These are phyloP conservation scores for Rhopalosiphum padi DNA, from an alignment of 1,140 invertebrate genomes.

Conservation along the genomic window DNA sequence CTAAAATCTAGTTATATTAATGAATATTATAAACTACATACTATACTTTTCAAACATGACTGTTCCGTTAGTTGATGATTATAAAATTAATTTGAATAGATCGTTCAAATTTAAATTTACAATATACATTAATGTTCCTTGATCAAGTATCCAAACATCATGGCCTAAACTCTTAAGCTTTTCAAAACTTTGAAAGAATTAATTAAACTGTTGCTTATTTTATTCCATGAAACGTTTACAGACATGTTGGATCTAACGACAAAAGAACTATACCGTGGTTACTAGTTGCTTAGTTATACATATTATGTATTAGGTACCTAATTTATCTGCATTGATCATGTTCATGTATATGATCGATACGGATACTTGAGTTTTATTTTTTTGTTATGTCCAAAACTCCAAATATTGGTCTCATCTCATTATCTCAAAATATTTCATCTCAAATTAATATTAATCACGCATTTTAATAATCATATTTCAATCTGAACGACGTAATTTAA, in stretches of 20 bases:
- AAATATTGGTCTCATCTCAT: no score
- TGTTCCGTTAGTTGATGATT: background rate
- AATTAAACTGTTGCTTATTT: background rate
- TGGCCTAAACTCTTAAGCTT: no score
- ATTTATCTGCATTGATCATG: no score
- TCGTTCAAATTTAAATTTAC: background rate
- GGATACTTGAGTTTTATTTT: no score
- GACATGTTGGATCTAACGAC: background rate
- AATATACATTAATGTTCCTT: background rate
- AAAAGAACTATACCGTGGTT: background rate
- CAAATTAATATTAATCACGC: no score
- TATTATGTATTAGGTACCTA: no score
- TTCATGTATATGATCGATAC: no score
- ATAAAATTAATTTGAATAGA: background rate
- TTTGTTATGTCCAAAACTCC: no score
- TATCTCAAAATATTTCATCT: no score
- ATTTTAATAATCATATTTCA: no score
- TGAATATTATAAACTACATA: background rate
- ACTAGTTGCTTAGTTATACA: no score
- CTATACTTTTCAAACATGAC: background rate
- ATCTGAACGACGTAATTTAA: no score
- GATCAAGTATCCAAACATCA: background rate
- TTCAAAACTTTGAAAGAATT: background rate
- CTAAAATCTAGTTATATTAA: background rate
- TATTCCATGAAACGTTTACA: background rate